phyloP scores from a whole-genome alignment of 1,140 invertebrate genomes.

The Lordiphosa stackelbergi region DNA sequence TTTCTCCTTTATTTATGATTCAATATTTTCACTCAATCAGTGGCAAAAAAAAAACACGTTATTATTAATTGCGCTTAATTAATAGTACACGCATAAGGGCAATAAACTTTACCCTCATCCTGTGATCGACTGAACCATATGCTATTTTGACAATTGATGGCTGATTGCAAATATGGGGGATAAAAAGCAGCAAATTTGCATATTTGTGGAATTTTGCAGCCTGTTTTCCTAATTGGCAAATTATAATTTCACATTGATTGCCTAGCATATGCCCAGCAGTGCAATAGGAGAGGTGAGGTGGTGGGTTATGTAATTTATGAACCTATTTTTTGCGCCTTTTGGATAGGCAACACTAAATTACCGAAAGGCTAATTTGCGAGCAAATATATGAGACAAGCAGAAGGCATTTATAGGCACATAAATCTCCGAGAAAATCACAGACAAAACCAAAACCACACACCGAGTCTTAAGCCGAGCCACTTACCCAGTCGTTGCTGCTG shows the following conservation, averaged over 20 bases:
- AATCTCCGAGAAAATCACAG: conserved; percentile 40
- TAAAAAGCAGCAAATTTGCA: conserved; percentile 50
- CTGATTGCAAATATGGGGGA: conserved; percentile 44
- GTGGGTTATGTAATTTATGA: conserved; percentile 62
- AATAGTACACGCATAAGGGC: too few relatives aligned
- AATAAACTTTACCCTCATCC: background rate
- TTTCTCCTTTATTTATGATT: background rate
- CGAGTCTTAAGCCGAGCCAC: conserved; percentile 38
- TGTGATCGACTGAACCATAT: conserved; percentile 58
- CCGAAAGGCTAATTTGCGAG: conserved; percentile 55
- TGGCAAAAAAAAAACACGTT: conserved; percentile 6
- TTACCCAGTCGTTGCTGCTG: conserved; percentile 26
- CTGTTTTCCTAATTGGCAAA: conserved; percentile 57
- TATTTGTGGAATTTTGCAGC: conserved; percentile 24
- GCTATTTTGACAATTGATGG: conserved; percentile 51
- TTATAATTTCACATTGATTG: conserved; percentile 58
- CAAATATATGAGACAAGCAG: conserved; percentile 42
- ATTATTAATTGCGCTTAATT: too few relatives aligned
- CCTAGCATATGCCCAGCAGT: conserved; percentile 41
- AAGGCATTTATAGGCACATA: conserved; percentile 70
- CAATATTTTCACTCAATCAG: too few relatives aligned
- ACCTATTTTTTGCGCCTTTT: conserved; percentile 38
- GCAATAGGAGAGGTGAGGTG: conserved; percentile 10
- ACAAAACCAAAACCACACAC: conserved; percentile 8
- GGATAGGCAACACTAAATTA: conserved; percentile 62